phyloP scores from a whole-genome alignment of 2,113 vertebrate species.

The Silurus meridionalis region DNA sequence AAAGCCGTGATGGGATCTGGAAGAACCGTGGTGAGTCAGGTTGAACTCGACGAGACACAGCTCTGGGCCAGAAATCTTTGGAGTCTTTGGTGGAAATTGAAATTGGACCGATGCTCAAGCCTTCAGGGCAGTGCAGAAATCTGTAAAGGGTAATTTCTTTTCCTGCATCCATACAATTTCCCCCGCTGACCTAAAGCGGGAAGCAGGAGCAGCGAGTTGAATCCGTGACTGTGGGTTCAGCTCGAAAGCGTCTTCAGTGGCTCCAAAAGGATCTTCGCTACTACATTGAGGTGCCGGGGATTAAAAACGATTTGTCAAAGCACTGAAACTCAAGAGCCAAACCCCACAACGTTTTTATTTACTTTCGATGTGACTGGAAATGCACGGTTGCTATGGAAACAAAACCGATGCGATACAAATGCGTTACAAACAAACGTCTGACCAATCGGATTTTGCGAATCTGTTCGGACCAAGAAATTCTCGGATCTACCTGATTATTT shows the following conservation, averaged over 20 bases:
- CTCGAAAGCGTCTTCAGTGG: neutral
- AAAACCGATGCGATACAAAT: too few species aligned
- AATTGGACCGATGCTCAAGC: constrained; percentile 22
- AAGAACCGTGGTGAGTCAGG: constrained; percentile 38
- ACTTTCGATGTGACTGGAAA: neutral
- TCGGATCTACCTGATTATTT: constrained; percentile 21
- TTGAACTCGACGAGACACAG: neutral
- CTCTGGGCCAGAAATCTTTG: constrained; percentile 22
- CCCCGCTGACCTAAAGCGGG: constrained; percentile 10
- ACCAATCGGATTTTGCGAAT: neutral
- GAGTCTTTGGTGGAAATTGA: constrained; percentile 7
- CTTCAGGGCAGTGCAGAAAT: neutral
- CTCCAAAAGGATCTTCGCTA: neutral
- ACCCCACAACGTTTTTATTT: too few species aligned
- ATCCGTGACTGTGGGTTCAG: neutral
- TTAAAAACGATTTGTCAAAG: neutral
- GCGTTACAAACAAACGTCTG: neutral
- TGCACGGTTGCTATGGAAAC: too few species aligned
- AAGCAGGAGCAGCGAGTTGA: constrained; percentile 6
- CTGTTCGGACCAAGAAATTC: neutral
- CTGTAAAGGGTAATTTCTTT: neutral
- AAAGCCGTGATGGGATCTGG: constrained; percentile 6
- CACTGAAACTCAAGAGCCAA: neutral
- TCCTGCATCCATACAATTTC: neutral
- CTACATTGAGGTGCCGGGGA: constrained; percentile 16